Evolutionary conservation across 2,113 vertebrate genomes (phyloP), one percentile per base, ranked within the genome.

Genomic region (Dasyurus viverrinus): DNA sequence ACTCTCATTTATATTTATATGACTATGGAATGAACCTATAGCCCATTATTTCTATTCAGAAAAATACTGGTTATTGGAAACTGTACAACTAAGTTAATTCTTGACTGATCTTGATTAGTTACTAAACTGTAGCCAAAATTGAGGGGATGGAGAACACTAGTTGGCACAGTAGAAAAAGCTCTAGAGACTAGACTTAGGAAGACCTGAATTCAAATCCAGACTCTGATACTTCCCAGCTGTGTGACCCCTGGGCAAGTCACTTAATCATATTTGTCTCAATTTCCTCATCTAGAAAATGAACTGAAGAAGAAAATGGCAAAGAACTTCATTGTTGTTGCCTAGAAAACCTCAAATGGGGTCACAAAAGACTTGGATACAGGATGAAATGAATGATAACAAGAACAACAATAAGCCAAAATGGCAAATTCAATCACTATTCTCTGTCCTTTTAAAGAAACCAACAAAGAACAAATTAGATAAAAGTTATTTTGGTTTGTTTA

Each of bases 321-420:
- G 1, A 36, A 76, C 12, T n/a, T 14, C 36, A 76, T 36, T 76
- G n/a, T n/a, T 19, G n/a, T 76, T 76, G 36, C 36, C 1, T 19
- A 76, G 5, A 76, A n/a, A 76, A 76, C 3, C 14, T n/a, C 68
- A 16, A n/a, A 76, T 19, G 36, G 16, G 54, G 60, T 89, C 84
- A 84, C 24, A 52, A 92, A 92, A 68, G 53, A 92, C 27, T n/a
- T 84, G 94, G 50, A 42, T 68, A 95, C 54, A 76, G 89, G 89
- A 52, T 95, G 89, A 95, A 42, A 11, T 25, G 12, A 25, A 89
- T 54, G 92, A 92, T 12, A 68, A 68, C 30, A 36, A 52, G 19
- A 54, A n/a, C 90, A n/a, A 95, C 53, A 12, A 92, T 53, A 91
- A 97, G 50, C 22, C 22, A 2, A 93, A 8, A 1, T n/a, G 16